A percentile compares a stretch with the other conserved stretches of the same genome.
Evolutionary conservation across 2,888 invertebrate genomes (phyloP).

Genomic region (Cephus runcator): DNA sequence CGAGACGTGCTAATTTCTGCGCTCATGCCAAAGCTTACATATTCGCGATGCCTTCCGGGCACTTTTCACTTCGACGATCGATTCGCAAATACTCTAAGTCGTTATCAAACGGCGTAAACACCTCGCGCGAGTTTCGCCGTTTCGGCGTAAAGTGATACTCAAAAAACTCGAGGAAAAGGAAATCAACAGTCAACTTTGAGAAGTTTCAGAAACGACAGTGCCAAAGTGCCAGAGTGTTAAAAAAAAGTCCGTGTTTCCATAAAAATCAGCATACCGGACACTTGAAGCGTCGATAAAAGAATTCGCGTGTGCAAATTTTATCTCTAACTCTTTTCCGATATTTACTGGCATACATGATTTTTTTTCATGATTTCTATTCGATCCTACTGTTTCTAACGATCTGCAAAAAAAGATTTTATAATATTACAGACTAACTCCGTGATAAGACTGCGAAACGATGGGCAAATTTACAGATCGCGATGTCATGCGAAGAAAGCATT

Average conservation of each 20-base stretch:
- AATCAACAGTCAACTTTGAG: not conserved
- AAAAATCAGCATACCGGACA: not conserved
- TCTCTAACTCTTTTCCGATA: not conserved
- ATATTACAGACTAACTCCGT: not conserved
- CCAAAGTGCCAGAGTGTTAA: not conserved
- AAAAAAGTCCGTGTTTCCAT: not conserved
- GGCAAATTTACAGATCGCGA: not conserved
- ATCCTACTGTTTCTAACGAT: slow-evolving; percentile 24
- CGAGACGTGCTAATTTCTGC: slow-evolving; percentile 13
- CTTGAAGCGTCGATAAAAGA: not conserved
- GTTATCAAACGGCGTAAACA: slow-evolving; percentile 3
- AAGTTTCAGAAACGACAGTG: not conserved
- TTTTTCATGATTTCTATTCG: not conserved
- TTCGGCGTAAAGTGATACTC: not conserved
- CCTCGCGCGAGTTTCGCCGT: not conserved
- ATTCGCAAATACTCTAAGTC: slow-evolving; percentile 12
- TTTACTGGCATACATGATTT: not conserved
- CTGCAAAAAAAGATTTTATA: not conserved
- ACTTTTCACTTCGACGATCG: not conserved
- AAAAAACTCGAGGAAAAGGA: not conserved
- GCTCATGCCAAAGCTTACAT: slow-evolving; percentile 10
- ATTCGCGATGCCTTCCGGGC: not conserved
- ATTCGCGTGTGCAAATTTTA: not conserved
- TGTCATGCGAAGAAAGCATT: slow-evolving; percentile 7
- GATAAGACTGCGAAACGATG: not conserved